Evolutionary conservation across 2,888 invertebrate genomes (phyloP).

Genomic region (Tipula lateralis): DNA sequence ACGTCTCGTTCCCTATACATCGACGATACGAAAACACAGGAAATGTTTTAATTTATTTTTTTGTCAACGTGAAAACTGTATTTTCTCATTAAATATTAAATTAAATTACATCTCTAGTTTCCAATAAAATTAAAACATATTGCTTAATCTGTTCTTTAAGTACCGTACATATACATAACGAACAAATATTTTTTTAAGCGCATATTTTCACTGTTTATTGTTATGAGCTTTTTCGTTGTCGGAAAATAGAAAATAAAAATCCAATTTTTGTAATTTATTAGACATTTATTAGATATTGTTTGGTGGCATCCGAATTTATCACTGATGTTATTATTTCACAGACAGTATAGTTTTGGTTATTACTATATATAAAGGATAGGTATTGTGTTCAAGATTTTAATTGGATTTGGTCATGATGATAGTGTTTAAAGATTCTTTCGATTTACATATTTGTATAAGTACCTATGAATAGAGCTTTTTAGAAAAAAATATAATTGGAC

Average conservation of each 20-base stretch:
- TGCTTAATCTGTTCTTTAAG: not conserved
- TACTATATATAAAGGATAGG: not conserved
- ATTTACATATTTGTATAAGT: not conserved
- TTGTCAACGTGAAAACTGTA: not conserved
- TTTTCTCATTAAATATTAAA: not conserved
- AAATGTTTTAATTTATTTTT: not conserved
- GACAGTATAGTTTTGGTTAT: not conserved
- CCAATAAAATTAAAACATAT: not conserved
- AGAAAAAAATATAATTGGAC: too few relatives aligned
- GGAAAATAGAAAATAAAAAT: not conserved
- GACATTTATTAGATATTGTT: too few relatives aligned
- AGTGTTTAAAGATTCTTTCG: not conserved
- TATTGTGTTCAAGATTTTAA: not conserved
- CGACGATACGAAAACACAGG: not conserved
- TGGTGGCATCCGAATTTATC: not conserved
- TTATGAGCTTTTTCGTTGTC: not conserved
- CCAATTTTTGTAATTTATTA: not conserved
- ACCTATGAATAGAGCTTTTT: too few relatives aligned
- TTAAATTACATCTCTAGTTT: not conserved
- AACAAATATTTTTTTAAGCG: not conserved
- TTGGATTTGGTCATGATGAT: not conserved
- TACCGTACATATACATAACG: not conserved
- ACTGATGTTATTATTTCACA: not conserved
- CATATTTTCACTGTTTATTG: not conserved
- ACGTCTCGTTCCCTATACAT: not conserved